phyloP scores from a whole-genome alignment of 2,888 invertebrate genomes.

The Andrena minutula region DNA sequence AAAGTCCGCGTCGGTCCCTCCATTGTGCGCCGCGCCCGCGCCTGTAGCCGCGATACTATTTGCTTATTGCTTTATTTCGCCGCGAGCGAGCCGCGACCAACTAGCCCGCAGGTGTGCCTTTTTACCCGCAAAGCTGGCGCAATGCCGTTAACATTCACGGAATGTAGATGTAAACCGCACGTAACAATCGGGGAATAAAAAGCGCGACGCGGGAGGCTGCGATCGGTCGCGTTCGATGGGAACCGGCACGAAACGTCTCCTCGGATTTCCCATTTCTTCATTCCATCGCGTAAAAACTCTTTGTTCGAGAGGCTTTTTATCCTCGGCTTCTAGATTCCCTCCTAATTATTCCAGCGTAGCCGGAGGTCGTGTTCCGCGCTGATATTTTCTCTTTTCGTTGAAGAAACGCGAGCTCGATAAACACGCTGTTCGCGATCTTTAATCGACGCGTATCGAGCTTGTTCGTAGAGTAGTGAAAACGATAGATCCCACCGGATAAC shows the following conservation, averaged over 20 bases:
- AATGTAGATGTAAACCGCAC: conserved; percentile 52
- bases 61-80: conserved; percentile 78
- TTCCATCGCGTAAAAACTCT: conserved; percentile 12
- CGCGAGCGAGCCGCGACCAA: conserved; percentile 44
- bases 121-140: conserved; percentile 62
- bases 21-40: conserved; percentile 65
- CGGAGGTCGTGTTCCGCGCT: background rate
- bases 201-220: conserved; percentile 16
- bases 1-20: conserved; percentile 34
- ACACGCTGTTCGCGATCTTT: background rate
- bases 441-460: background rate
- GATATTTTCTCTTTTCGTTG: background rate
- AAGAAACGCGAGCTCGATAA: no score
- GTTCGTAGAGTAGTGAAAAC: background rate
- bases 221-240: conserved; percentile 28
- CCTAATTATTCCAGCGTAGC: background rate
- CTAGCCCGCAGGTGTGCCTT: conserved; percentile 53
- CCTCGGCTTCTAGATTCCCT: background rate
- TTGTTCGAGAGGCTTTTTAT: background rate
- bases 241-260: conserved; percentile 20
- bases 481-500: conserved; percentile 1
- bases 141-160: conserved; percentile 59
- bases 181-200: conserved; percentile 41
- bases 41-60: conserved; percentile 74
- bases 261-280: conserved; percentile 19